Conservation (phyloP, 1,140 invertebrate genomes). For the Pseudomyrmex concolor region DNA sequence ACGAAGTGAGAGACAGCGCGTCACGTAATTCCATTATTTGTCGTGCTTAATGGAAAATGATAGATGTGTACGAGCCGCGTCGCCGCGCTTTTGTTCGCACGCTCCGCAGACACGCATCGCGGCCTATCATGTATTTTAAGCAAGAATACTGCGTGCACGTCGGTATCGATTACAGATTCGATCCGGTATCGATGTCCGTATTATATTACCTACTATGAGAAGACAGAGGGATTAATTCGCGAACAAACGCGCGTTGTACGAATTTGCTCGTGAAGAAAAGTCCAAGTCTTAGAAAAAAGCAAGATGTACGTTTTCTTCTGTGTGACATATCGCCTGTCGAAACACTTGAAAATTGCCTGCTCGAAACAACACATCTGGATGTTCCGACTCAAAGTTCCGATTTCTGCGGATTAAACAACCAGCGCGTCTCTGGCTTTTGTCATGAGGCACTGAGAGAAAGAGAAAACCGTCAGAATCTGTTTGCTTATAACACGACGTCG, state of each 20-base stretch:
- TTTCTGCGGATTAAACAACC: constrained; percentile 21
- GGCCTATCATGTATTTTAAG: constrained; percentile 39
- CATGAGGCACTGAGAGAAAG: background rate
- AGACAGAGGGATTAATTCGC: constrained; percentile 33
- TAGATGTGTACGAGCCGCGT: constrained; percentile 22
- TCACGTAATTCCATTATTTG: constrained; percentile 42
- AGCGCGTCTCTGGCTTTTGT: constrained; percentile 7
- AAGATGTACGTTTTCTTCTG: background rate
- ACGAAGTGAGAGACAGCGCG: constrained; percentile 6
- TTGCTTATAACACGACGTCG: constrained; percentile 36
- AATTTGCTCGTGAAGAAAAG: constrained; percentile 16
- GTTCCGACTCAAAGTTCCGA: constrained; percentile 1
- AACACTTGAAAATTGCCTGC: background rate
- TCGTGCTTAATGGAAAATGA: constrained; percentile 27
- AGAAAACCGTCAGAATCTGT: constrained; percentile 6
- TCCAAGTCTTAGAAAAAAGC: background rate
- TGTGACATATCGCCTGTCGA: background rate
- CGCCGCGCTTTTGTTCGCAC: constrained; percentile 12
- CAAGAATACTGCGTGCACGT: constrained; percentile 30
- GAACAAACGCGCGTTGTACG: constrained; percentile 31
- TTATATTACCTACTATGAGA: constrained; percentile 48
- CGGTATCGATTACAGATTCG: constrained; percentile 70
- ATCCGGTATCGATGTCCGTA: constrained; percentile 65
- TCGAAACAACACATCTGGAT: background rate
- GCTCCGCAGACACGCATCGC: background rate